Conservation (phyloP, 2,113 vertebrate species). For the Nothobranchius furzeri region DNA sequence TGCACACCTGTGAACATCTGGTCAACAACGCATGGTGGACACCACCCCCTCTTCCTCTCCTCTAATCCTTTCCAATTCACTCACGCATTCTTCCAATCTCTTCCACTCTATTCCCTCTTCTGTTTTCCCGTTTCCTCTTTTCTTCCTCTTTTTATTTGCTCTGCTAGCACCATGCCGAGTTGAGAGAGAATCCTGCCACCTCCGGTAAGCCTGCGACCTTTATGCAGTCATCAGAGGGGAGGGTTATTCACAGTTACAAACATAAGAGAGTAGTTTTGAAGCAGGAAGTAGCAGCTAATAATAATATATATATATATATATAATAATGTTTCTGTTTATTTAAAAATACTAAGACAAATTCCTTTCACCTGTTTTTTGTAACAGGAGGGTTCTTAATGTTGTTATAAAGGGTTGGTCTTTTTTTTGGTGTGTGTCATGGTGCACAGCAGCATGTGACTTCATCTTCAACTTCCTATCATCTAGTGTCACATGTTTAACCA, state of each 20-base stretch:
- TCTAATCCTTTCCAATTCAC: slow-evolving; percentile 17
- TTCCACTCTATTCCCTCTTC: slow-evolving; percentile 1
- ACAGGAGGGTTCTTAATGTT: too few relatives aligned
- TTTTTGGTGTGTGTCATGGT: too few relatives aligned
- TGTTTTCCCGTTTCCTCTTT: not conserved
- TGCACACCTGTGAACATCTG: slow-evolving; percentile 61
- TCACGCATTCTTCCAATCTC: slow-evolving; percentile 12
- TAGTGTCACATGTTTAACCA: too few relatives aligned
- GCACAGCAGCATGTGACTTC: too few relatives aligned
- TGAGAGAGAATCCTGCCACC: slow-evolving; percentile 65
- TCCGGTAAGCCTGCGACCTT: slow-evolving; percentile 66
- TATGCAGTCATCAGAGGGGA: slow-evolving; percentile 4
- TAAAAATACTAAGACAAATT: too few relatives aligned
- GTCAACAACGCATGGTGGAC: slow-evolving; percentile 57
- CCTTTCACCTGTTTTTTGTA: too few relatives aligned
- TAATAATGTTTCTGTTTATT: too few relatives aligned
- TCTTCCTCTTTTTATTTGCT: slow-evolving; percentile 15
- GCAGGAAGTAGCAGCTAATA: not conserved
- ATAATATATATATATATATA: not conserved
- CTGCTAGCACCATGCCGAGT: slow-evolving; percentile 67
- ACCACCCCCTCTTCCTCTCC: not conserved
- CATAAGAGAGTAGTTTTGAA: not conserved
- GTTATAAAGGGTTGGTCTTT: too few relatives aligned
- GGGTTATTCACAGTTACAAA: not conserved
- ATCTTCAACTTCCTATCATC: too few relatives aligned